Evolutionary conservation across 37 sponge, comb jelly and placozoan genomes (phyloP).

Genomic region (Hormiphora californensis): DNA sequence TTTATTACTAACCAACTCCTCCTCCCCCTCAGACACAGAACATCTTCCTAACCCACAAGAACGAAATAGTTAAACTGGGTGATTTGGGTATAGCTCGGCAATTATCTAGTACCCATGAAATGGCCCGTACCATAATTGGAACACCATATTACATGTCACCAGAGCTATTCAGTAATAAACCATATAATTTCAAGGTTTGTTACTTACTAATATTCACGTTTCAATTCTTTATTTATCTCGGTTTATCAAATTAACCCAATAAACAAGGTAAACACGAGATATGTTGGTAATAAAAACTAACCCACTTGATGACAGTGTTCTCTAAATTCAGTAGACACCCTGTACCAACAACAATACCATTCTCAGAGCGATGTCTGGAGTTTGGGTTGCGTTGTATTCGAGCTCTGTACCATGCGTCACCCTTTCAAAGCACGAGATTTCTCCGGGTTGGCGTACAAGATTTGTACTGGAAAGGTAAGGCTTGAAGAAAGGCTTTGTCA

Average conservation of each 20-base stretch:
- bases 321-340: too few relatives aligned
- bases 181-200: constrained; percentile 89
- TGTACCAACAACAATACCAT: too few relatives aligned
- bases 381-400: constrained; percentile 89
- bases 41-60: constrained; percentile 82
- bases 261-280: too few relatives aligned
- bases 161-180: constrained; percentile 82
- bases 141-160: constrained; percentile 99
- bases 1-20: neutral
- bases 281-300: too few relatives aligned
- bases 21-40: constrained; percentile 74
- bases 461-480: constrained; percentile 75
- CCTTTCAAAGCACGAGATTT: constrained; percentile 84
- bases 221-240: too few relatives aligned
- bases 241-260: too few relatives aligned
- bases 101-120: constrained; percentile 77
- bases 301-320: too few relatives aligned
- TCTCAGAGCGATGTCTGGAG: constrained; percentile 58
- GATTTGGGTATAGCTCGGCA: constrained; percentile 94
- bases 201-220: too few relatives aligned
- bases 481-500: too few relatives aligned
- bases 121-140: constrained; percentile 88
- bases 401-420: constrained; percentile 86
- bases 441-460: constrained; percentile 73
- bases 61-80: constrained; percentile 87